phyloP scores from a whole-genome alignment of 2,113 vertebrate genomes.

The Callipepla californica region DNA sequence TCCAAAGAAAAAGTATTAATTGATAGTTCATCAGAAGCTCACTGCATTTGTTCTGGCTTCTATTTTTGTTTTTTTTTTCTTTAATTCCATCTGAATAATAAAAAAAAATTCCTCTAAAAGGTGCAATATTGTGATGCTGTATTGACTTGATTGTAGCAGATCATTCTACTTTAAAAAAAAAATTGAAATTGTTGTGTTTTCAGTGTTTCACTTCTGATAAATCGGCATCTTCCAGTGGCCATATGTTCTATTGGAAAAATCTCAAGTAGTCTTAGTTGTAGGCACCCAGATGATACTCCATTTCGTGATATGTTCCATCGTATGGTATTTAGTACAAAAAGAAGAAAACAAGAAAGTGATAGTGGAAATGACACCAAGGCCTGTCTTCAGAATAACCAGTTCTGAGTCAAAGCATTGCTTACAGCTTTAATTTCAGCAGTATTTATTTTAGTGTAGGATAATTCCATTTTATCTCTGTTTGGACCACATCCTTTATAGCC shows the following conservation, averaged over 20 bases:
- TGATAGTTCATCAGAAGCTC: conserved; percentile 46
- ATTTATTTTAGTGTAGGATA: conserved; percentile 36
- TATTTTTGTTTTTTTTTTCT: conserved; percentile 18
- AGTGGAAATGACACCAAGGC: conserved; percentile 30
- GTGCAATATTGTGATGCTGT: conserved; percentile 33
- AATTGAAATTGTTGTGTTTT: conserved; percentile 50
- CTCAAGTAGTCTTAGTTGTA: conserved; percentile 50
- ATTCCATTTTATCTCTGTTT: background rate
- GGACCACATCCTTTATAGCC: background rate
- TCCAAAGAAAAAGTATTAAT: conserved; percentile 66
- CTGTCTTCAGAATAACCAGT: conserved; percentile 58
- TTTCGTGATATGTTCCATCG: conserved; percentile 29
- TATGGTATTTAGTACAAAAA: conserved; percentile 50
- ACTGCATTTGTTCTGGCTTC: conserved; percentile 25
- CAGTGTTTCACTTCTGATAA: conserved; percentile 53
- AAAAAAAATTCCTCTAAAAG: conserved; percentile 4
- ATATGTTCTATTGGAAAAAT: conserved; percentile 67
- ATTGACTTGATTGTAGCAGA: conserved; percentile 32
- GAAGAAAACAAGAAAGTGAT: conserved; percentile 58
- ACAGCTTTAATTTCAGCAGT: background rate
- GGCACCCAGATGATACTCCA: conserved; percentile 58
- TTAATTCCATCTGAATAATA: background rate
- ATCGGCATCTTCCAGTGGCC: conserved; percentile 54
- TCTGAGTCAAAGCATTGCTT: background rate
- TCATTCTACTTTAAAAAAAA: conserved; percentile 22